phyloP scores from a whole-genome alignment of 2,797 vertebrate species.

The Alcedo quadribrachys region DNA sequence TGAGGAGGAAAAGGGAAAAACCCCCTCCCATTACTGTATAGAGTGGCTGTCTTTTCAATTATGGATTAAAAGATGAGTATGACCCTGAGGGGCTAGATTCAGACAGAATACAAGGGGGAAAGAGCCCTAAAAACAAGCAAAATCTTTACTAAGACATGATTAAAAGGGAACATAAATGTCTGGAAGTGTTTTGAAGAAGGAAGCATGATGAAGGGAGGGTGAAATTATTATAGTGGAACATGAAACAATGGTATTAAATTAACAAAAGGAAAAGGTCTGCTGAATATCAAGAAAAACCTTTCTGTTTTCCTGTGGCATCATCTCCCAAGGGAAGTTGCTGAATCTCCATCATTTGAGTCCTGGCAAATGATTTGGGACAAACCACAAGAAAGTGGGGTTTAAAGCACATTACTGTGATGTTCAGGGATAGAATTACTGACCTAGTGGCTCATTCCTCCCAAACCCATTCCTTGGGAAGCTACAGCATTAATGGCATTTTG shows the following conservation, averaged over 20 bases:
- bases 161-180: conserved; percentile 54
- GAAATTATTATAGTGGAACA: not conserved
- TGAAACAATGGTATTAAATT: conserved; percentile 26
- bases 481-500: not conserved
- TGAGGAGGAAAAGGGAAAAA: not conserved
- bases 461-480: not conserved
- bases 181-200: conserved; percentile 43
- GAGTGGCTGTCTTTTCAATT: conserved; percentile 72
- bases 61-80: conserved; percentile 70
- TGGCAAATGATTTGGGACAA: conserved; percentile 20
- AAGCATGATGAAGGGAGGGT: not conserved
- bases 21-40: conserved; percentile 3
- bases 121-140: conserved; percentile 58
- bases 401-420: not conserved
- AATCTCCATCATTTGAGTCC: not conserved
- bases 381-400: conserved; percentile 11
- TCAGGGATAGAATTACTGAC: not conserved
- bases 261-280: conserved; percentile 40
- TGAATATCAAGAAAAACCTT: conserved; percentile 31
- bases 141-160: conserved; percentile 51
- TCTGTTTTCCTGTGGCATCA: conserved; percentile 39
- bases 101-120: conserved; percentile 21
- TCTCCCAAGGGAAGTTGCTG: conserved; percentile 24
- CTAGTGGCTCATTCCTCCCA: not conserved
- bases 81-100: conserved; percentile 48